Evolutionary conservation across 1,140 invertebrate species (phyloP), one percentile per base, ranked within the genome.

Genomic region (Anastrepha ludens): DNA sequence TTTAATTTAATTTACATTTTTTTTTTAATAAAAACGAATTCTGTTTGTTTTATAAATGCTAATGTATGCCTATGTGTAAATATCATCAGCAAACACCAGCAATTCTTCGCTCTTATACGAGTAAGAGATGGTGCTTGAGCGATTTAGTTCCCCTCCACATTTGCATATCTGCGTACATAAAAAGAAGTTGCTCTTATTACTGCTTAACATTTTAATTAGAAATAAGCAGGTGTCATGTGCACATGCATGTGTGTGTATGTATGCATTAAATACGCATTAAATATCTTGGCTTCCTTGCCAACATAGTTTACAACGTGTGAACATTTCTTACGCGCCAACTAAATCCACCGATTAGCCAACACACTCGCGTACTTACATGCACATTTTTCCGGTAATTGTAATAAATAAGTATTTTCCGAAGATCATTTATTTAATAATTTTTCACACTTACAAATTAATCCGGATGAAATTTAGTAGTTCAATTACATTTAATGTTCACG

Each of bases 301-400:
- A 41, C 39, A 15, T 13, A 67, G 39, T 67, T 67, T 41, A 41
- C 65, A 13, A 41, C 65, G 65, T 41, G 65, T 67, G 65, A 67
- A 67, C 20, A 6, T 2, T 29, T 39, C 11, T 67, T 67, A 29
- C 29, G 29, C 29, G 29, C 29, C 29, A 29, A 67, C 20, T 8
- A 67, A 67, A 67, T 29, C 29, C 8, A 15, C 65, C 29, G 11
- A 41, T 41, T 29, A 15, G 65, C 3, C 29, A 41, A 29, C 9
- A 20, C 1, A 65, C 65, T 41, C 13, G 44, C 15, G 39, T 47
- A 44, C 29, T 39, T 39, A 39, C 39, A 62, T 62, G 4, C 2
- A 62, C 7, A 62, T 62, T 74, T 74, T 74, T 74, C 67, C 67
- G 67, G 67, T 74, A 74, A 74, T 74, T 74, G 67, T 17, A 74